Percentiles rank a stretch among this genome's conserved stretches.
These are phyloP conservation scores for Periparus ater DNA, from an alignment of 2,797 vertebrate species.

Conservation along the genomic window DNA sequence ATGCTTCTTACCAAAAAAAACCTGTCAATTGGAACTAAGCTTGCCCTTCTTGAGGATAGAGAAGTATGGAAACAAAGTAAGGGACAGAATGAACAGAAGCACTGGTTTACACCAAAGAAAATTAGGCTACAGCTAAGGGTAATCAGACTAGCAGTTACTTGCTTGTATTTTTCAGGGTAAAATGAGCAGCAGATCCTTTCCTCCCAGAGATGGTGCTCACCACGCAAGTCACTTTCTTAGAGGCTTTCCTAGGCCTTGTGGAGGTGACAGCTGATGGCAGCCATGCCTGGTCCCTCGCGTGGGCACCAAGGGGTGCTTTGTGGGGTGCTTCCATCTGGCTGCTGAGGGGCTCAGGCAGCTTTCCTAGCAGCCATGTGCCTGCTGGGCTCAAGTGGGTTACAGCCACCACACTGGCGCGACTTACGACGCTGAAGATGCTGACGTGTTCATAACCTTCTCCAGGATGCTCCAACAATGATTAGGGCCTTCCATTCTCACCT, in stretches of 20 bases:
- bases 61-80: neutral
- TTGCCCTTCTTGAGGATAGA: neutral
- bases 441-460: neutral
- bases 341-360: neutral
- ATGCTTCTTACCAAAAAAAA: neutral
- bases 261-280: neutral
- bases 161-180: neutral
- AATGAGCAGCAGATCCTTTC: neutral
- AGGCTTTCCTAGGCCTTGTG: neutral
- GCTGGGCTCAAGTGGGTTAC: neutral
- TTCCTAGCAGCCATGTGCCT: neutral
- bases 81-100: neutral
- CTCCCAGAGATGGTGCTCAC: neutral
- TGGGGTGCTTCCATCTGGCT: neutral
- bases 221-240: neutral
- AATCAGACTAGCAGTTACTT: neutral
- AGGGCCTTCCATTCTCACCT: neutral
- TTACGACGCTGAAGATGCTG: fast-evolving
- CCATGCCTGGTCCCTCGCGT: fast-evolving
- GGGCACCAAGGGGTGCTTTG: fast-evolving
- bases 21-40: neutral
- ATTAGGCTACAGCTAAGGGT: neutral
- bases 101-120: neutral
- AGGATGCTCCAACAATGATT: neutral
- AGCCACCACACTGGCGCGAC: neutral